These are phyloP conservation scores for Mirounga angustirostris DNA, from an alignment of 2,113 vertebrate species.

Conservation along the genomic window DNA sequence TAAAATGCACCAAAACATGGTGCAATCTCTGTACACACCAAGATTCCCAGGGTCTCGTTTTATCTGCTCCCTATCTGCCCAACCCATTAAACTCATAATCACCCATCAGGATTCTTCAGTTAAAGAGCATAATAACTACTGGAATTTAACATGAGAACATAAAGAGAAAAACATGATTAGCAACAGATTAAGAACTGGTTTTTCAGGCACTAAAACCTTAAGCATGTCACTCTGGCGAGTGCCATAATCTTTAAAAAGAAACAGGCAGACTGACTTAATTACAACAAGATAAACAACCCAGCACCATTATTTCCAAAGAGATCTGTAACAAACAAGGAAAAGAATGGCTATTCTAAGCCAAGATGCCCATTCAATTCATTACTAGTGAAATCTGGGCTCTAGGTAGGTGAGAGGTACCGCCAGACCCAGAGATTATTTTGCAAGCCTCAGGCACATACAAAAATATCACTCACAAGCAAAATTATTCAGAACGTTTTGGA, in stretches of 20 bases:
- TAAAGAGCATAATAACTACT: not conserved
- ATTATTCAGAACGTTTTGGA: not conserved
- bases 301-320: not conserved
- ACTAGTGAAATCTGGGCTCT: not conserved
- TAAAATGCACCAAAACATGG: not conserved
- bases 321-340: not conserved
- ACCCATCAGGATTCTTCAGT: not conserved
- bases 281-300: not conserved
- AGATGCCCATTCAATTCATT: not conserved
- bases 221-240: not conserved
- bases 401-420: not conserved
- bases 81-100: not conserved
- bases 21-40: not conserved
- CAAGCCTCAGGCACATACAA: not conserved
- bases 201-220: conserved; percentile 40
- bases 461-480: not conserved
- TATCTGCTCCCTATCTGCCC: not conserved
- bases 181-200: conserved; percentile 52
- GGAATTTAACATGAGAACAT: not conserved
- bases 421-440: not conserved
- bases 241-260: conserved; percentile 22
- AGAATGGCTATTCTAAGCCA: not conserved
- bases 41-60: not conserved
- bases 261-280: not conserved
- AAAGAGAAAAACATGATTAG: not conserved